Evolutionary conservation across 1,140 invertebrate species (phyloP), one percentile per base, ranked within the genome.

Genomic region (Ceratitis capitata): DNA sequence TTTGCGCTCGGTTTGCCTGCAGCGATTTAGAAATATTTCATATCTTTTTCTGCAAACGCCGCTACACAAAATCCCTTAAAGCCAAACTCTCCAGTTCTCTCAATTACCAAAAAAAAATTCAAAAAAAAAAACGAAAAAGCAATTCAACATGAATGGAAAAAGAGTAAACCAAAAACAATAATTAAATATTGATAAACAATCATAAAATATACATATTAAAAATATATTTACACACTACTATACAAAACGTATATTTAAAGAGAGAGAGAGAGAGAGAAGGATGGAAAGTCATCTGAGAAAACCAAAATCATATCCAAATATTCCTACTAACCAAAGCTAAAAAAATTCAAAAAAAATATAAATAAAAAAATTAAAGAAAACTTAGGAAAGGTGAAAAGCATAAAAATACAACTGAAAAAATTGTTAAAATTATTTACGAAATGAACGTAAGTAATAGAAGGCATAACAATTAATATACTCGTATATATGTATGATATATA

Each of bases 161-260:
- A 26, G 35, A 45, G 29, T 19, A 53, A 42, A 83, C 39, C 1
- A 56, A 83, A n/a, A 51, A 83, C 82, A 83, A 83, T 83, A 51
- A 83, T 51, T 49, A 53, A 83, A 58, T 32, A 58, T 83, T 51
- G 53, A 35, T 53, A 51, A 83, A 83, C 47, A 83, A 83, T 53
- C 47, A 83, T 83, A 53, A 51, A 83, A 56, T 83, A 83, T 83
- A 83, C 12, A 51, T 9, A 83, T 32, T 9, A 83, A 35, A 58
- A 53, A 83, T 39, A 83, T 83, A 83, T 83, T 39, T 83, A 53
- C 26, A 83, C 82, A 83, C 16, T 14, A 53, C 69, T 53, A 83
- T 83, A 58, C 47, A 83, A 83, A n/a, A n/a, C n/a, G 9, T 19
- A 83, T 53, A 83, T 58, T 58, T 51, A 53, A 16, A 51, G 42